Base-by-base conservation (phyloP, 2,113 vertebrate species). In the Podarcis cretensis region DNA sequence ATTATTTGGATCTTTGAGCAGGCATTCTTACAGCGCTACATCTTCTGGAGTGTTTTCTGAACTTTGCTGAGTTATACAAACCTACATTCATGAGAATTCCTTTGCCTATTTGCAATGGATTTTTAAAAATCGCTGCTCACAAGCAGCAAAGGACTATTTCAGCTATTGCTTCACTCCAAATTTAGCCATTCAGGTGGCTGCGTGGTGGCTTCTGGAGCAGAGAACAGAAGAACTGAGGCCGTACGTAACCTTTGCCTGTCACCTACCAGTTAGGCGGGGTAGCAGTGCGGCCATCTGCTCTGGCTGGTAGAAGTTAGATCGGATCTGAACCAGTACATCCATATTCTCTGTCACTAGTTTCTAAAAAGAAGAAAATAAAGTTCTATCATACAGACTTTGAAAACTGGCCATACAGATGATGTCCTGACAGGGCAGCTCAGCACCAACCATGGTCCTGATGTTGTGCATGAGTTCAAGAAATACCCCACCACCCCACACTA, bases 291-390 rank as follows among this genome's bases (percentile, higher is more conserved):
- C 91, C 97, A 98, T 98, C 90, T 97, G 92, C 86, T 98, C 98
- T 0, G 97, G 96, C 65, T 97, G 97, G 71, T 97, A 97, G 84
- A 97, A 98, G 93, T 97, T 98, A 89, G 97, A 97, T 92, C 97
- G 97, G 95, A 99, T 98, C 96, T 99, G 98, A 35, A 99, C 98
- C 89, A 99, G 95, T 13, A 97, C 85, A 82, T 99, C 99, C 99
- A 99, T 99, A 95, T 99, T 99, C 93, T 99, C 99, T 1, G 95
- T 96, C 91, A 99, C 98, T 90, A 99, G 93, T 93, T 99, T 99
- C 99, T 99, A 90, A 69, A 89, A 86, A n/a, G 63, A 59, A 59
- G 27, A 0, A 0, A 10, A 32, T 16, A 9, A 14, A 9, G 7
- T 43, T 59, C 81, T 43, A 74, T 21, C 9, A 14, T 14, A 25